Percentiles rank a stretch among this genome's conserved stretches.
Evolutionary conservation across 2,888 invertebrate genomes (phyloP).

Genomic region (Epinotia ramella): DNA sequence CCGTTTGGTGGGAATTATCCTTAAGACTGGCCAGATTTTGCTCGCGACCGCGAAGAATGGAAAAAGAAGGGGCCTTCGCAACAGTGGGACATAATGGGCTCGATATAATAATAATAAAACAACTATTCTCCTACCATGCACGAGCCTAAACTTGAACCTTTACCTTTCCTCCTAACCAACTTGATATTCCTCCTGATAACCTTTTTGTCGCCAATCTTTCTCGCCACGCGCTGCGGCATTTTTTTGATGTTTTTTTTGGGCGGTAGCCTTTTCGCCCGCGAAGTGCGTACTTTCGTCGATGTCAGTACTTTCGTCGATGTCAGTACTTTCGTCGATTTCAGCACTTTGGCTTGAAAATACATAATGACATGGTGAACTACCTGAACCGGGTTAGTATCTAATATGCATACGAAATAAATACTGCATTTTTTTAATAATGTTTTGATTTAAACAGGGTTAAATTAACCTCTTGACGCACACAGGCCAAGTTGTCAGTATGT

Average conservation of each 20-base stretch:
- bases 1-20: too few species aligned
- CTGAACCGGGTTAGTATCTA: neutral
- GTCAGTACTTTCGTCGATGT: conserved; percentile 23
- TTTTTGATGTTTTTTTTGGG: conserved; percentile 51
- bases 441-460: neutral
- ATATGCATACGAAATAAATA: neutral
- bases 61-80: too few species aligned
- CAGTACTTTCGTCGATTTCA: conserved; percentile 27
- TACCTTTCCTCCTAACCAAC: conserved; percentile 78
- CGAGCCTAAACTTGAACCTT: conserved; percentile 44
- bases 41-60: too few species aligned
- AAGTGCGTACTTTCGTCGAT: conserved; percentile 11
- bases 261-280: conserved; percentile 35
- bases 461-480: too few species aligned
- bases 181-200: conserved; percentile 69
- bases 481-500: too few species aligned
- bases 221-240: conserved; percentile 59
- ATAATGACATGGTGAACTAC: neutral
- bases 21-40: too few species aligned
- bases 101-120: neutral
- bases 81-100: too few species aligned
- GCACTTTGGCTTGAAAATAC: conserved; percentile 39
- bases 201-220: conserved; percentile 68
- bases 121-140: conserved; percentile 31
- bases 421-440: neutral